Base-by-base conservation (phyloP, 2,113 vertebrate genomes). In the Axis porcinus region DNA sequence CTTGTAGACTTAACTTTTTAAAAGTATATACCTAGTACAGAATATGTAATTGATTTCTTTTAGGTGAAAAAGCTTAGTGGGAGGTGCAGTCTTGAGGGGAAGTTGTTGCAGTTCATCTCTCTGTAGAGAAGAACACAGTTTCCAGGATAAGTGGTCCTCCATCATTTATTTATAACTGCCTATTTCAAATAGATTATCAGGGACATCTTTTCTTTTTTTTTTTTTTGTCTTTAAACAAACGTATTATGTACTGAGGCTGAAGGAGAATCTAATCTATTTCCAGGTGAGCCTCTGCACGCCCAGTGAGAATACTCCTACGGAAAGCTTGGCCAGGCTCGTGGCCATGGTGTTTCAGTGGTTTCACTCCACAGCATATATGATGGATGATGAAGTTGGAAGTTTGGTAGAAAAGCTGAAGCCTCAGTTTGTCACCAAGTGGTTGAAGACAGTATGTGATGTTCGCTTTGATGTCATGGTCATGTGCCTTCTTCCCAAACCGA, bases 341-440 rank as follows among this genome's bases (percentile, higher is more conserved):
- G 99, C 99, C 98, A 99, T 99, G 99, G 99, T 99, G 55, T 99
- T 99, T 98, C 99, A 99, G 98, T 99, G 99, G 99, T 99, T 99
- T 97, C 99, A 99, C 97, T 99, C 99, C 92, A 99, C 99, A 1
- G 99, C 99, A 6, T 99, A 99, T 95, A 99, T 99, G 99, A 99
- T 99, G 99, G 99, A 99, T 40, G 99, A 99, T 86, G 99, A 99
- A 99, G 99, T 99, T 25, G 99, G 99, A 64, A 99, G 99, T 97
- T 98, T 99, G 97, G 99, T 99, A 97, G 99, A 99, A 97, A 99
- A 99, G 96, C 99, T 99, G n/a, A 99, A 99, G 97, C 99, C 99
- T 3, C 99, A 99, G 98, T 99, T 99, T 99, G 99, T 99, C 95
- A 99, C 99, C 54, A 99, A 99, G 98, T 99, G 99, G 99, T 93